Evolutionary conservation across 2,888 invertebrate species (phyloP).

Genomic region (Zygogramma bicolorata): DNA sequence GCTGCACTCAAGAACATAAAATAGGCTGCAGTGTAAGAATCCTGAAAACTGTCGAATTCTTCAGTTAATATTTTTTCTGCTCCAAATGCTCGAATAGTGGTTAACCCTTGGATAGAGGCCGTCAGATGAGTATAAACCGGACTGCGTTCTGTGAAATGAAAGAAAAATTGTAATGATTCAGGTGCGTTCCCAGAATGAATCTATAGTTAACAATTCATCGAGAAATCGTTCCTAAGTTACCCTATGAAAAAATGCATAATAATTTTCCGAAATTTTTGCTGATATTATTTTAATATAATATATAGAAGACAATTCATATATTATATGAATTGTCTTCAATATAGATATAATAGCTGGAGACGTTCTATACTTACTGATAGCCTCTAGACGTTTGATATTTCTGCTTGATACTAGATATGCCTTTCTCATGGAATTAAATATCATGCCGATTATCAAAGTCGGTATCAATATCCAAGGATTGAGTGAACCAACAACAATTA

Average conservation of each 20-base stretch:
- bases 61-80: conserved; percentile 71
- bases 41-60: conserved; percentile 74
- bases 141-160: conserved; percentile 73
- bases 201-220: too few species aligned
- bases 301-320: too few species aligned
- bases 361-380: conserved; percentile 67
- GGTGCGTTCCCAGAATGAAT: too few species aligned
- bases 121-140: conserved; percentile 83
- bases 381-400: conserved; percentile 76
- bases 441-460: conserved; percentile 71
- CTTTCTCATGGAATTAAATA: conserved; percentile 75
- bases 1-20: conserved; percentile 73
- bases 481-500: conserved; percentile 76
- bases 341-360: conserved; percentile 30
- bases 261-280: too few species aligned
- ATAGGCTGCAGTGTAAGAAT: conserved; percentile 80
- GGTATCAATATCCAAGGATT: conserved; percentile 77
- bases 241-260: too few species aligned
- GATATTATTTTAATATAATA: too few species aligned
- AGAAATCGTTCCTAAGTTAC: too few species aligned
- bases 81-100: conserved; percentile 79
- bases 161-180: not conserved
- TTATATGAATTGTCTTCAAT: not conserved
- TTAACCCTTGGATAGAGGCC: conserved; percentile 80
- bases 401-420: conserved; percentile 80